Conservation (phyloP, 2,113 vertebrate genomes). For the Thomomys bottae region DNA sequence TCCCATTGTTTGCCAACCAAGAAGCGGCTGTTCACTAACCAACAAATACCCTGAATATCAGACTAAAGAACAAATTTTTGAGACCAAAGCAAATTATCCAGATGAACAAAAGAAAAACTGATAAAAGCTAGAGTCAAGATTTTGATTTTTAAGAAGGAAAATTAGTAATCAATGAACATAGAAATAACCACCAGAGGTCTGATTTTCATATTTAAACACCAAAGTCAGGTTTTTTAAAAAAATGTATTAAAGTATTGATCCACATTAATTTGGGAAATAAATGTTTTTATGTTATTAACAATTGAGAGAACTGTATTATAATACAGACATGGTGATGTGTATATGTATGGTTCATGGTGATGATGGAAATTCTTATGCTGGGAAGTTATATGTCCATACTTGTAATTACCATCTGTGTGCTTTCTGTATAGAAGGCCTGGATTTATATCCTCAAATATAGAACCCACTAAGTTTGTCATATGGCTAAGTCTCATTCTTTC, state of each 20-base stretch:
- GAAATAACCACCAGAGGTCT: neutral
- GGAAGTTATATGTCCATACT: neutral
- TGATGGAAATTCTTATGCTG: neutral
- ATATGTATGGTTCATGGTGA: neutral
- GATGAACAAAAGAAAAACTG: neutral
- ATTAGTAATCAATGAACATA: neutral
- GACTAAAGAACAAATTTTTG: neutral
- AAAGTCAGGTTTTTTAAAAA: neutral
- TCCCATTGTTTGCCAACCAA: conserved; percentile 3
- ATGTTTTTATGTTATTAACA: neutral
- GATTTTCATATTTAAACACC: neutral
- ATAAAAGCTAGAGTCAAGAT: neutral
- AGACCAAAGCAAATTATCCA: neutral
- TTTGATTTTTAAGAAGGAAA: conserved; percentile 37
- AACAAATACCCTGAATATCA: neutral
- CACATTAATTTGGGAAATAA: neutral
- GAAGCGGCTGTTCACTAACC: neutral
- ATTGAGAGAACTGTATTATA: neutral
- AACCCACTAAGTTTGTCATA: too few relatives aligned
- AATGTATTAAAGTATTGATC: neutral
- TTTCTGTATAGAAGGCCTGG: neutral
- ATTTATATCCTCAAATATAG: neutral
- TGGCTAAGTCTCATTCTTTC: neutral
- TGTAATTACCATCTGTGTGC: neutral
- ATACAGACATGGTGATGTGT: neutral